A percentile compares a stretch with the other conserved stretches of the same genome.
phyloP scores from a whole-genome alignment of 2,113 vertebrate genomes.

The Chelonoidis abingdonii region DNA sequence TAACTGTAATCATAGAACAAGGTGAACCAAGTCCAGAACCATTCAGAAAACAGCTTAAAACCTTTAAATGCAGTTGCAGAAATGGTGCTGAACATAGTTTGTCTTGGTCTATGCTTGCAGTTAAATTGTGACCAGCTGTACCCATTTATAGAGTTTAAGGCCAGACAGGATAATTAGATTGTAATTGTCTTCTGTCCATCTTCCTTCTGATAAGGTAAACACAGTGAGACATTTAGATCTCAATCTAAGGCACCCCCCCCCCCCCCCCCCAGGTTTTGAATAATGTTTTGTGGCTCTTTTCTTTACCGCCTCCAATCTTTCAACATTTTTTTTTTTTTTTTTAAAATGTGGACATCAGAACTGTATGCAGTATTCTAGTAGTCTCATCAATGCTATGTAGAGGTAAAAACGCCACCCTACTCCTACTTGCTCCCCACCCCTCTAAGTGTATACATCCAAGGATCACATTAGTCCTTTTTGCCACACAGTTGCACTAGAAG shows the following conservation, averaged over 20 bases:
- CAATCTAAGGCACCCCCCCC: not conserved
- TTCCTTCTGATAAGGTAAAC: not conserved
- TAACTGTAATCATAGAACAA: not conserved
- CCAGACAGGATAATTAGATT: slow-evolving; percentile 15
- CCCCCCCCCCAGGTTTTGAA: not conserved
- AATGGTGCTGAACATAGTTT: not conserved
- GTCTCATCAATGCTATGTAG: not conserved
- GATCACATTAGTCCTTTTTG: not conserved
- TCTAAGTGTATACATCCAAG: not conserved
- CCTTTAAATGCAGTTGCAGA: slow-evolving; percentile 5
- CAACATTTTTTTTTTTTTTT: not conserved
- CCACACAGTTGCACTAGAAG: not conserved
- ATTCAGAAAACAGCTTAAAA: not conserved
- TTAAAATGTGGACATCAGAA: not conserved
- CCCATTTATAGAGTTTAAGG: slow-evolving; percentile 31
- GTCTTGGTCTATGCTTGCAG: not conserved
- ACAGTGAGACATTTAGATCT: too few species aligned
- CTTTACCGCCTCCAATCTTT: not conserved
- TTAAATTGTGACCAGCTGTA: slow-evolving; percentile 9
- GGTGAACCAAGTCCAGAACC: not conserved
- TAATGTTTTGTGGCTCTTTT: not conserved
- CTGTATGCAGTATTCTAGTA: not conserved
- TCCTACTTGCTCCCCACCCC: not conserved
- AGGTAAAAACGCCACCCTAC: not conserved
- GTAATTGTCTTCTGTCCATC: not conserved